Evolutionary conservation across 2,888 invertebrate genomes (phyloP), one percentile per base, ranked within the genome.

Genomic region (Cantharis flavilabris): DNA sequence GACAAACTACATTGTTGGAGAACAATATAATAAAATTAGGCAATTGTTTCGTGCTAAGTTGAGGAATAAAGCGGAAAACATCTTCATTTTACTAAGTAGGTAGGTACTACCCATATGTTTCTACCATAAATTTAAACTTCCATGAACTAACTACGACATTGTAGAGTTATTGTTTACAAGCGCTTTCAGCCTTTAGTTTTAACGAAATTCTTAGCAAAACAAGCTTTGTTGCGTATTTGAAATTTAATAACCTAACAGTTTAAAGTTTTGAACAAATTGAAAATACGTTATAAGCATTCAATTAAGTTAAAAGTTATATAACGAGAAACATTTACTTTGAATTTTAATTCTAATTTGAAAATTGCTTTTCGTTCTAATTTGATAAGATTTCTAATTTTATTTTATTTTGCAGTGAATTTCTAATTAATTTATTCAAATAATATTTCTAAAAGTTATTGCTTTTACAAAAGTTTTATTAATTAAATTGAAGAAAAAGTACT

Each of bases 151-250:
- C 26, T 72, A 23, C 76, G 71, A 72, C 69, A 72, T 62, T 72
- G 75, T 75, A 67, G 62, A 75, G 75, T 76, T 72, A 76, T 76
- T 76, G 76, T 76, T 76, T 76, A 72, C 72, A 76, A 69, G 76
- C 69, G 71, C 71, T 75, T 62, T 70, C 65, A 20, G 65, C 65
- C 71, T 33, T 62, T 33, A 69, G 71, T 65, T 76, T 71, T 67
- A 75, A 69, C 71, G 20, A 67, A 76, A 76, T 72, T 72, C 72
- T 76, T 72, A 67, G 72, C 33, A 72, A 67, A 28, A 62, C 26
- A 69, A 26, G 71, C 69, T 49, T 72, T 72, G 72, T 70, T 63
- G 70, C 26, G 69, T 63, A 71, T 75, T 75, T 70, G 75, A 75
- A 75, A 65, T 73, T 73, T 62, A 67, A 67, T 67, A 67, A 67